Percentiles rank a stretch among this genome's conserved stretches.
Conservation (phyloP, 2,113 vertebrate species). For the Phrynocephalus versicolor region DNA sequence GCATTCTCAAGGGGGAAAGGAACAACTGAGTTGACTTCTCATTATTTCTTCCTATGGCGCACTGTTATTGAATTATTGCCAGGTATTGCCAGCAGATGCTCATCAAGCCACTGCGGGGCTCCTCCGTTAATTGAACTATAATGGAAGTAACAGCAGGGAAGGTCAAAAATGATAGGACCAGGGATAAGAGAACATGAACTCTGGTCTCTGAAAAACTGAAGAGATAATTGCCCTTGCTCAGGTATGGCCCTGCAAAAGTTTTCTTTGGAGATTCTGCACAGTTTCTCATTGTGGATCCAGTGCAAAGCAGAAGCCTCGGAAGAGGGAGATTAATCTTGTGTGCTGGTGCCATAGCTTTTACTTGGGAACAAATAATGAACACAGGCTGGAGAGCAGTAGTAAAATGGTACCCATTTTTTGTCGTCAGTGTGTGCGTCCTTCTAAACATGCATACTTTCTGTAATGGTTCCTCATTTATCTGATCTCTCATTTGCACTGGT, state of each 20-base stretch:
- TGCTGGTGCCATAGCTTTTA: constrained; percentile 38
- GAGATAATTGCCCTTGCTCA: constrained; percentile 60
- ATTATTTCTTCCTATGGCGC: constrained; percentile 77
- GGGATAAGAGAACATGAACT: constrained; percentile 80
- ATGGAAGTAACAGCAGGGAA: constrained; percentile 88
- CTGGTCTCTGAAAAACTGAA: constrained; percentile 63
- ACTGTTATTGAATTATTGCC: constrained; percentile 89
- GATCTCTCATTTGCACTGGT: too few species aligned
- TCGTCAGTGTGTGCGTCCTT: too few species aligned
- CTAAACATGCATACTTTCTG: too few species aligned
- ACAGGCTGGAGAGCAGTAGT: neutral
- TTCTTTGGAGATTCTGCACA: constrained; percentile 31
- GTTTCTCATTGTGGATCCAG: constrained; percentile 38
- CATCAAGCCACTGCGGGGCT: constrained; percentile 80
- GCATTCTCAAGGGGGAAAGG: constrained; percentile 71
- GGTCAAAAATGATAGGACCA: constrained; percentile 78
- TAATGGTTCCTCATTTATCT: too few species aligned
- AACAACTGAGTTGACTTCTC: constrained; percentile 76
- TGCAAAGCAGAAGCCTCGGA: neutral
- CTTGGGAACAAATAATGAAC: constrained; percentile 22
- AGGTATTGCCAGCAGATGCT: constrained; percentile 89
- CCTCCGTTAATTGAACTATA: constrained; percentile 91
- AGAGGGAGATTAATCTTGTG: neutral
- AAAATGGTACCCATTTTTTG: neutral
- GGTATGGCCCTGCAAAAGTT: constrained; percentile 32